phyloP scores from a whole-genome alignment of 2,113 vertebrate genomes.

The Globicephala melas region DNA sequence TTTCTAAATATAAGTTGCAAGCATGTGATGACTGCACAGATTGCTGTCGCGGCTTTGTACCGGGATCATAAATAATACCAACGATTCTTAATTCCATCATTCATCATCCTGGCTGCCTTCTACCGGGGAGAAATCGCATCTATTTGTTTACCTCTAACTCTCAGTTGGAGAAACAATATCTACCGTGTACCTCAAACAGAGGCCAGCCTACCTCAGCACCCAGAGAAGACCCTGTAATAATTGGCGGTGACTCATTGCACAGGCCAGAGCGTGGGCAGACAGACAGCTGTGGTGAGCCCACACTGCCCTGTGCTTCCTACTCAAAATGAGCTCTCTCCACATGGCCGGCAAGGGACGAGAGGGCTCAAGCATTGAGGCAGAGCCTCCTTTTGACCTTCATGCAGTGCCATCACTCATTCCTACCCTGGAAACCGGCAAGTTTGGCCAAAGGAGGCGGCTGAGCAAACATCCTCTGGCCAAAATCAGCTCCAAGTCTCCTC shows the following conservation, averaged over 20 bases:
- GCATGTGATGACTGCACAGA: background rate
- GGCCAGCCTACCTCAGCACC: background rate
- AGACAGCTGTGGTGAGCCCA: background rate
- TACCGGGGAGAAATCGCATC: conserved; percentile 41
- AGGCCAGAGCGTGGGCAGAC: background rate
- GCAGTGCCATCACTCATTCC: background rate
- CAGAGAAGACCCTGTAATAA: background rate
- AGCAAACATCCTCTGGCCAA: background rate
- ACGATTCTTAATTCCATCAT: conserved; percentile 59
- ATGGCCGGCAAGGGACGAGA: background rate
- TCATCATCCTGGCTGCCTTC: conserved; percentile 68
- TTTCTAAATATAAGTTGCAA: conserved; percentile 61
- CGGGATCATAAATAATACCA: conserved; percentile 63
- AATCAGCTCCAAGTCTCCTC: background rate
- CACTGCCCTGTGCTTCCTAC: background rate
- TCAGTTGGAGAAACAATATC: conserved; percentile 43
- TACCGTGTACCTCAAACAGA: background rate
- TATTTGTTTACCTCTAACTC: conserved; percentile 55
- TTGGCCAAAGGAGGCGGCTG: background rate
- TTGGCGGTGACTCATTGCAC: background rate
- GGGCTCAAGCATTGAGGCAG: background rate
- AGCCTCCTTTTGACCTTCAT: background rate
- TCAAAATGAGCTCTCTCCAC: background rate
- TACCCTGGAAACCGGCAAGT: background rate
- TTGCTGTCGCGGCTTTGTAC: conserved; percentile 31